Percentiles rank a stretch among this genome's conserved stretches.
phyloP scores from a whole-genome alignment of 2,888 invertebrate species.

The Acronicta alni region DNA sequence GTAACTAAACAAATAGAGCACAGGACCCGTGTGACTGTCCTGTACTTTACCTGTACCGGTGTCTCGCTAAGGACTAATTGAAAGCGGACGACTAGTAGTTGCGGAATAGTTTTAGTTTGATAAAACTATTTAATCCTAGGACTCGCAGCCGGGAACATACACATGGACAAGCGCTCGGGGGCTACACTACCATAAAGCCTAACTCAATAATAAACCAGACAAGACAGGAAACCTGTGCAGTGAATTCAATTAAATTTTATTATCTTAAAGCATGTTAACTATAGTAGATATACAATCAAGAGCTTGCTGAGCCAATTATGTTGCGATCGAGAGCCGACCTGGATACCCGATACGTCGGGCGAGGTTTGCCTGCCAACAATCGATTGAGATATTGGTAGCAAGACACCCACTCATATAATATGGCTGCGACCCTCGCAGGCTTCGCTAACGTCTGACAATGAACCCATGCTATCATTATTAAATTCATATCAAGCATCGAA shows the following conservation, averaged over 20 bases:
- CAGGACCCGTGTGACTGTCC: too few relatives aligned
- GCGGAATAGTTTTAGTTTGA: too few relatives aligned
- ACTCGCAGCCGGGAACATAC: too few relatives aligned
- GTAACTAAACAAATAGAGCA: too few relatives aligned
- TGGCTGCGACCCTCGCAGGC: conserved; percentile 4
- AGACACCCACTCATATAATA: conserved; percentile 12
- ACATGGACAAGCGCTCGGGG: too few relatives aligned
- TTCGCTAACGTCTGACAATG: conserved; percentile 10
- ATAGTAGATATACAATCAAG: neutral
- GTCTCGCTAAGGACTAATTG: too few relatives aligned
- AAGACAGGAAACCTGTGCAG: neutral
- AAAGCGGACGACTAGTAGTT: too few relatives aligned
- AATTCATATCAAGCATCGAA: too few relatives aligned
- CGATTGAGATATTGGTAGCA: conserved; percentile 17
- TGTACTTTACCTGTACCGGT: too few relatives aligned
- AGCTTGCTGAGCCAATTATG: conserved; percentile 13
- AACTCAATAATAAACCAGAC: too few relatives aligned
- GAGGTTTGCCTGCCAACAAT: conserved; percentile 14
- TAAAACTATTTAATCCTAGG: too few relatives aligned
- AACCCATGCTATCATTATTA: too few relatives aligned
- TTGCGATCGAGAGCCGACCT: conserved; percentile 1
- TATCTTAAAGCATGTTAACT: neutral
- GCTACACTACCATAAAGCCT: neutral
- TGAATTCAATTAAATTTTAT: conserved; percentile 10
- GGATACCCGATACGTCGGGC: conserved; percentile 5